Percentiles rank a stretch among this genome's conserved stretches.
Evolutionary conservation across 2,797 vertebrate species (phyloP).

Genomic region (Calcarius lapponicus): DNA sequence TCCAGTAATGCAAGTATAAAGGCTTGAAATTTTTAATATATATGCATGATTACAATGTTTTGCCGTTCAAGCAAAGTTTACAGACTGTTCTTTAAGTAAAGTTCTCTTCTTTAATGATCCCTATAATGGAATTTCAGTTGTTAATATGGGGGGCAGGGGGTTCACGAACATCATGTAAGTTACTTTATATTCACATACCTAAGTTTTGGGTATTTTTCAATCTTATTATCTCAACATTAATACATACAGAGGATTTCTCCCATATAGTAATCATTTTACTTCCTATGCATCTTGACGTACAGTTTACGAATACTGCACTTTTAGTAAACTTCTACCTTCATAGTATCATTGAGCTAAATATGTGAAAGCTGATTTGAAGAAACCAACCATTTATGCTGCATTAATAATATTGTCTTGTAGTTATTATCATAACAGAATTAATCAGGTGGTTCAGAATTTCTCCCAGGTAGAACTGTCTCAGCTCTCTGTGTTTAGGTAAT

Average conservation of each 20-base stretch:
- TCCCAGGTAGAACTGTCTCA: neutral
- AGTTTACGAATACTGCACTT: neutral
- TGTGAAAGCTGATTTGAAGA: neutral
- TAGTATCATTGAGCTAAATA: neutral
- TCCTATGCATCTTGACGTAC: neutral
- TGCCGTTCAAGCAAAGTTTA: neutral
- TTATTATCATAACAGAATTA: neutral
- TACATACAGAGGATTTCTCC: neutral
- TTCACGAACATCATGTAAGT: neutral
- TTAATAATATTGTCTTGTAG: neutral
- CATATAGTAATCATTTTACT: neutral
- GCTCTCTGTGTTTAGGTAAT: neutral
- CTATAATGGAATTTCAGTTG: neutral
- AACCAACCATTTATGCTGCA: neutral
- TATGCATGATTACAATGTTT: neutral
- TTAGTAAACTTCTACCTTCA: neutral
- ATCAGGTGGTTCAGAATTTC: neutral
- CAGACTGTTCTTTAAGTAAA: neutral
- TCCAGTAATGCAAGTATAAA: neutral
- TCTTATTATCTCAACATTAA: neutral
- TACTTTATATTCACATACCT: neutral
- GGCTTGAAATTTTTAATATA: neutral
- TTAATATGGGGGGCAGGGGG: fast-evolving
- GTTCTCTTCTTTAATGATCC: neutral
- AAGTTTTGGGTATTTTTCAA: neutral